Percentiles rank a stretch among this genome's conserved stretches.
Conservation (phyloP, 2,888 invertebrate genomes). For the Lycaena phlaeas region DNA sequence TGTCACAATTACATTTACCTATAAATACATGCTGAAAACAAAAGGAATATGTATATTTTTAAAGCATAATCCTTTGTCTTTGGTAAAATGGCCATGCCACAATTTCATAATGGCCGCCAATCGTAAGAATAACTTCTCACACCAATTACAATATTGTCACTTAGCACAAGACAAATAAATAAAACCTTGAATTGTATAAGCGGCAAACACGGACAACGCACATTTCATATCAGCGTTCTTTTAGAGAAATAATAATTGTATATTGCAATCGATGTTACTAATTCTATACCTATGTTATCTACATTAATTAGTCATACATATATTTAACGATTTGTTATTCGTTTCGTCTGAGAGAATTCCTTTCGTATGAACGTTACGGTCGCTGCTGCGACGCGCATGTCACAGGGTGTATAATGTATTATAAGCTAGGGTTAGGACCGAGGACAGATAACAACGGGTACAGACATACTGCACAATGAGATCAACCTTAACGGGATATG, state of each 20-base stretch:
- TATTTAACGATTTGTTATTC: conserved; percentile 13
- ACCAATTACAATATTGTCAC: no score
- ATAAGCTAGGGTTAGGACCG: conserved; percentile 64
- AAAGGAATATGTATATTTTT: no score
- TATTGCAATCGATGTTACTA: conserved; percentile 24
- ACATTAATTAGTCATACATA: background rate
- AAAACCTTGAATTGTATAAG: background rate
- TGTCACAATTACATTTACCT: no score
- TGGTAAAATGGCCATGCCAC: no score
- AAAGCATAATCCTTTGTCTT: no score
- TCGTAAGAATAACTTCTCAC: no score
- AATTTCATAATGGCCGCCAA: background rate
- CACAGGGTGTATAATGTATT: conserved; percentile 70
- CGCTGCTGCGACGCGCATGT: conserved; percentile 34
- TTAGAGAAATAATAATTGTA: conserved; percentile 20
- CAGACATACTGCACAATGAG: conserved; percentile 8
- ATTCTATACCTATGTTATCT: conserved; percentile 18
- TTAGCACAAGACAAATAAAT: no score
- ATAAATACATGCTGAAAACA: no score
- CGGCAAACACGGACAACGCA: conserved; percentile 24
- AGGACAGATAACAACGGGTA: conserved; percentile 29
- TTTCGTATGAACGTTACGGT: conserved; percentile 16
- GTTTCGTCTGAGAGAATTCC: conserved; percentile 1
- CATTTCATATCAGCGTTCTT: conserved; percentile 47
- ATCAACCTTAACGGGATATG: no score